Evolutionary conservation across 2,888 invertebrate species (phyloP), one percentile per base, ranked within the genome.

Genomic region (Synergus itoensis): DNA sequence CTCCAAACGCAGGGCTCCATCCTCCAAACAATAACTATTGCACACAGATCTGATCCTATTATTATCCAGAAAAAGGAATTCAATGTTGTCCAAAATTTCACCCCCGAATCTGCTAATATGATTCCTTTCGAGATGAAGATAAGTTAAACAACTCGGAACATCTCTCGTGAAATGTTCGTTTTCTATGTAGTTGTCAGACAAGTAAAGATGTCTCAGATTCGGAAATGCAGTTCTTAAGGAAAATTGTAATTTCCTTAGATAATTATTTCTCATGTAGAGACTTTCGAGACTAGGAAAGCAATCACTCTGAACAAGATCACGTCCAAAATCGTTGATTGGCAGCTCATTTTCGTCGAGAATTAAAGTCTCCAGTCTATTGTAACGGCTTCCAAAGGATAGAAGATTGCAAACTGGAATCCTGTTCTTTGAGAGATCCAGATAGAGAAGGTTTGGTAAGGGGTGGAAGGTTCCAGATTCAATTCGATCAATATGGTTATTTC

Each of bases 401-500:
- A 89, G 79, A 77, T 88, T 86, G 48, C 88, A 89, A 36, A 85
- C 84, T 65, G 87, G 84, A n/a, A 89, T 85, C 7, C 87, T 82
- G 80, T 90, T 90, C n/a, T 85, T 82, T 0, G 89, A 88, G 14
- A 90, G 80, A 79, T 88, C 89, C 36, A 90, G 86, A 69, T 87
- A 88, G n/a, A 81, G 80, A 0, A 90, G 79, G 83, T 86, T 87
- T 3, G 88, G 86, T n/a, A 89, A 5, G 16, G 80, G 81, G 18
- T 85, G 84, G 81, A 89, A 89, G 0, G 86, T 84, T 12, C 85
- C 85, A 4, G 80, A 75, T 1, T 82, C 73, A 8, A 89, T 82
- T 5, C 83, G 81, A 62, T 83, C 84, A 18, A 89, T 89, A 1
- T 83, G 80, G 77, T 87, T 89, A 16, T 86, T 84, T 0, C 84